Conservation (phyloP, 2,797 vertebrate species). For the Selene dorsalis region DNA sequence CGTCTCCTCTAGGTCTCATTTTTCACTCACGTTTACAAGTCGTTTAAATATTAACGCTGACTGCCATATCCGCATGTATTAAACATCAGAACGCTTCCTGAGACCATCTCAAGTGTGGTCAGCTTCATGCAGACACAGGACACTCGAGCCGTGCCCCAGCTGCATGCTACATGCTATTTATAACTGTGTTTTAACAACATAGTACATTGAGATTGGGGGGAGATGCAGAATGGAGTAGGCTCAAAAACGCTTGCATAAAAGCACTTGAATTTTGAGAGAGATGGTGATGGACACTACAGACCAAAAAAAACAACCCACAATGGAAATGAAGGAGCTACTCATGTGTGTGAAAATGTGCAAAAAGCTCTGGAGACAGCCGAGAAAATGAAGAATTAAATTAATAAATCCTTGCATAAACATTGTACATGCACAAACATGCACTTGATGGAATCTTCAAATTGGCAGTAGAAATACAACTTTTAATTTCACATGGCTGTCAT, state of each 20-base stretch:
- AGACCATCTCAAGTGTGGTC: neutral
- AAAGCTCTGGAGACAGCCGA: neutral
- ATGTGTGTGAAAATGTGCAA: neutral
- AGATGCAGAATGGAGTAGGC: neutral
- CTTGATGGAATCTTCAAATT: neutral
- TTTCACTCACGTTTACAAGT: neutral
- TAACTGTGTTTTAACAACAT: neutral
- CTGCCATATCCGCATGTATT: neutral
- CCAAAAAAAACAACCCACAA: neutral
- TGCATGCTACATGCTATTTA: neutral
- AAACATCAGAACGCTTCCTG: neutral
- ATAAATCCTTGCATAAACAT: neutral
- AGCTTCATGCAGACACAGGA: neutral
- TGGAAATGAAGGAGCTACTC: conserved; percentile 7
- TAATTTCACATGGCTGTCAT: neutral
- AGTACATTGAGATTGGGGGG: neutral
- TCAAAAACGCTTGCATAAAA: neutral
- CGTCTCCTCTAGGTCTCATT: neutral
- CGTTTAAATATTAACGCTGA: neutral
- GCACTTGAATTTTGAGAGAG: conserved; percentile 6
- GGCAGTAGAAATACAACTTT: neutral
- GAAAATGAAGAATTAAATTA: neutral
- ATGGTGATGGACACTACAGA: neutral
- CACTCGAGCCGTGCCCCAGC: neutral
- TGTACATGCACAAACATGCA: neutral